Base-by-base conservation (phyloP, 2,113 vertebrate species). In the Lethenteron reissneri region DNA sequence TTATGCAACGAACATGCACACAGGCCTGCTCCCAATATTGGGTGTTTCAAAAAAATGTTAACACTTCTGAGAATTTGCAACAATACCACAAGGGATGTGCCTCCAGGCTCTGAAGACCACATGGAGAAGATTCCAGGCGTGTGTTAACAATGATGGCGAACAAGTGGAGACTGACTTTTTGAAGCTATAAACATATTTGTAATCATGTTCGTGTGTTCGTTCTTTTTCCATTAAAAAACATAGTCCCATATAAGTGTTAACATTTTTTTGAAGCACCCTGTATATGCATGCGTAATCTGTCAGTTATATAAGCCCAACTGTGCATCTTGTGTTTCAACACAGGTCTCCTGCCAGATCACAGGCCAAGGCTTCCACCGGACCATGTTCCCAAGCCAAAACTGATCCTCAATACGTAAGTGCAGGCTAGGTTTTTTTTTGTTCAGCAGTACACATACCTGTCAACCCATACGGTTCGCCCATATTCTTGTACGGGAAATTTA, bases 311-410 rank as follows among this genome's bases (percentile, higher is more conserved):
- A 41, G 6, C 41, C 4, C 41, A 8, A 25, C 17, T 21, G 5
- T 68, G 56, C 71, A 56, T 72, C 71, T 72, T 74, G 72, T 74
- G 73, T 74, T 77, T 76, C 12, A 1, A 77, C 74, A 73, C 79
- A 99, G 92, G 92, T 79, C 83, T 99, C n/a, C 79, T 99, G n/a
- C 94, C 91, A 75, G 80, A 95, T 79, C 92, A 97, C 78, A 87
- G 78, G 77, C 92, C 90, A 71, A 74, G 3, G 73, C 84, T 87
- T 77, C 87, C 89, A 71, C 87, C 90, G 77, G 90, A 82, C 71
- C 81, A 83, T 57, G 72, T 86, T 75, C 79, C 84, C 19, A 90
- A 80, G 73, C 85, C 64, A 9, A 74, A 78, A 75, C 76, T 76
- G 82, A 79, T 70, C 81, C 76, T 1, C 78, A 81, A 10, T 82